A percentile compares a stretch with the other conserved stretches of the same genome.
These are phyloP conservation scores for Mesaphorura yosii DNA, from an alignment of 1,140 invertebrate genomes.

Conservation along the genomic window DNA sequence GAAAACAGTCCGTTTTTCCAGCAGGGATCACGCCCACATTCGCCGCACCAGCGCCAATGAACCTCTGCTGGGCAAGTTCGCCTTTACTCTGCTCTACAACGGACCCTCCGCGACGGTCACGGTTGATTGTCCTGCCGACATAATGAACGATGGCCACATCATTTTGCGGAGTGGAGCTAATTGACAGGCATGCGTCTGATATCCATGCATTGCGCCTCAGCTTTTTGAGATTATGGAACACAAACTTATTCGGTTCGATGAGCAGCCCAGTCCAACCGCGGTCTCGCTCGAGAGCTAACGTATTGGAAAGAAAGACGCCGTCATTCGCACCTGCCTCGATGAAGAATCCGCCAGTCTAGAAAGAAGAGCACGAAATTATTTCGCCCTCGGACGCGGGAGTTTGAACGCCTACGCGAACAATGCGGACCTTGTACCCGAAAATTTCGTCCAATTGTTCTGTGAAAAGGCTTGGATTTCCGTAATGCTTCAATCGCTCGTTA, in stretches of 20 bases:
- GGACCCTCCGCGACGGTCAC: background rate
- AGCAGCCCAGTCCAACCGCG: constrained; percentile 34
- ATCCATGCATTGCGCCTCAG: constrained; percentile 33
- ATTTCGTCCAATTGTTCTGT: background rate
- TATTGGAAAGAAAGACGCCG: constrained; percentile 34
- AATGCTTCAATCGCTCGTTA: background rate
- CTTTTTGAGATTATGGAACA: constrained; percentile 25
- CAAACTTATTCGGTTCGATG: constrained; percentile 33
- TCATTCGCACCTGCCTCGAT: constrained; percentile 35
- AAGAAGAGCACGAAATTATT: background rate
- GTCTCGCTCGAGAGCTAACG: constrained; percentile 31
- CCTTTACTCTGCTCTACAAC: background rate
- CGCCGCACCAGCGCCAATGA: background rate
- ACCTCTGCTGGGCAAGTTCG: background rate
- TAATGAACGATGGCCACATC: background rate
- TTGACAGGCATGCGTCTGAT: constrained; percentile 31
- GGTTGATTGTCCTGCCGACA: background rate
- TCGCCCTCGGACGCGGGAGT: too few relatives aligned
- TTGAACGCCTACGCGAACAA: too few relatives aligned
- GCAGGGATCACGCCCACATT: background rate
- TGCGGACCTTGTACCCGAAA: background rate
- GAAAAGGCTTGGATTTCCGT: background rate
- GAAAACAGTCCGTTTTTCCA: constrained; percentile 9
- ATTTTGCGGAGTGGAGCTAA: constrained; percentile 17
- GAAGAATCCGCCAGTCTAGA: constrained; percentile 34